Evolutionary conservation across 2,797 vertebrate genomes (phyloP).

Genomic region (Melopsittacus undulatus): DNA sequence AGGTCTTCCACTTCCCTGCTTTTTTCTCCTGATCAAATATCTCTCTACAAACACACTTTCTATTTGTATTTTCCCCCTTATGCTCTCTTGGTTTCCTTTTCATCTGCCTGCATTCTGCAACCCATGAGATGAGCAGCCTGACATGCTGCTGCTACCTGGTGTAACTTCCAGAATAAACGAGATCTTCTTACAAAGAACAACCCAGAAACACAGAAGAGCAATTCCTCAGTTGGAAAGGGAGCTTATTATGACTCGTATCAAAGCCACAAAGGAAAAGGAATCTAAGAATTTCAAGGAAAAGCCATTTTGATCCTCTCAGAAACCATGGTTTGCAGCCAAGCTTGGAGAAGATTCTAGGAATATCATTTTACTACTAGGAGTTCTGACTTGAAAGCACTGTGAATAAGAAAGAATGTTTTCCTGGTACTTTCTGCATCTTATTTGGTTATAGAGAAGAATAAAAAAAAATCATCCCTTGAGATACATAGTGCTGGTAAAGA

Average conservation of each 20-base stretch:
- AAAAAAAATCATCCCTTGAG: not conserved
- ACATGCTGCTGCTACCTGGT: not conserved
- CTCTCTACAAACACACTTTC: not conserved
- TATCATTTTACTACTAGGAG: not conserved
- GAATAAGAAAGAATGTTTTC: not conserved
- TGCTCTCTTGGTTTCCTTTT: not conserved
- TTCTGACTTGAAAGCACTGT: not conserved
- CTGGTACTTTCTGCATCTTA: not conserved
- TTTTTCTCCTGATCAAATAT: not conserved
- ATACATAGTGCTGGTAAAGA: not conserved
- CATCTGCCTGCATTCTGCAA: not conserved
- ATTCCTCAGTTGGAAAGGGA: not conserved
- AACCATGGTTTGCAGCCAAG: not conserved
- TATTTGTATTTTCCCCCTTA: not conserved
- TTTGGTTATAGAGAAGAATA: not conserved
- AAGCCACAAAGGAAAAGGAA: not conserved
- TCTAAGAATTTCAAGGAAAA: not conserved
- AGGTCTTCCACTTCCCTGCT: not conserved
- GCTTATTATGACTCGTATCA: not conserved
- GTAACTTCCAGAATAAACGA: not conserved
- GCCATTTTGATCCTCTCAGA: not conserved
- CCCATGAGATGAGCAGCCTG: not conserved
- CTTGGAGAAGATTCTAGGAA: not conserved
- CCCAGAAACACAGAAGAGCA: not conserved
- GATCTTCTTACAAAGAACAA: not conserved